Base-by-base conservation (phyloP, 2,888 invertebrate genomes). In the Clitarchus hookeri region DNA sequence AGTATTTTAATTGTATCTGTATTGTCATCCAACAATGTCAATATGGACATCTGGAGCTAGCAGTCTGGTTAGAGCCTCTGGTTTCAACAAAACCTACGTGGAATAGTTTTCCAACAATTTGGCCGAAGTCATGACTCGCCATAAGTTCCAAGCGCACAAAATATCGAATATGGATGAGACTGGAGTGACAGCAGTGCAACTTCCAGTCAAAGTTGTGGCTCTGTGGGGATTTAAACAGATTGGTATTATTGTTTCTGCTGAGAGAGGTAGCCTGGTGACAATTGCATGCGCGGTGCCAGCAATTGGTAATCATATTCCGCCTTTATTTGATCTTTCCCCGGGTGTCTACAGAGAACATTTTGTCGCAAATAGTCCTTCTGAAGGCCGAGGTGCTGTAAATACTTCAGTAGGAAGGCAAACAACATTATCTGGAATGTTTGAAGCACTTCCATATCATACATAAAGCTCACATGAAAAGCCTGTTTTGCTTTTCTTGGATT, bases 131-230 rank as follows among this genome's bases (percentile, higher is more conserved):
- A 86, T 87, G n/a, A 85, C 85, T 54, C 86, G 88, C 0, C 44
- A 84, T 86, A 87, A 85, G 88, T 16, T 44, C 25, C 84, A 87
- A 85, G 80, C 86, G 13, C 77, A 23, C 25, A 85, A 86, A 25
- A 90, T 91, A 84, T 91, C 90, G 65, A 91, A 91, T 88, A 87
- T 90, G 53, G 91, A 92, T 88, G 91, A 92, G 89, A 90, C 91
- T 44, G 91, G 90, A 0, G 87, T 91, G 9, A 90, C 91, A 44
- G 92, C 91, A 8, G 91, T 92, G 2, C 91, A 91, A 85, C 90
- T 89, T 86, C 89, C 90, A 26, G 87, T 89, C 48, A 90, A 90
- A 88, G 89, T 91, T 85, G 87, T 91, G 87, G 90, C 91, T 77
- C 85, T 88, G 53, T 91, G 89, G 87, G 91, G 91, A 11, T 87